Base-by-base conservation (phyloP, 2,888 invertebrate species). In the Drosophila sordidula region DNA sequence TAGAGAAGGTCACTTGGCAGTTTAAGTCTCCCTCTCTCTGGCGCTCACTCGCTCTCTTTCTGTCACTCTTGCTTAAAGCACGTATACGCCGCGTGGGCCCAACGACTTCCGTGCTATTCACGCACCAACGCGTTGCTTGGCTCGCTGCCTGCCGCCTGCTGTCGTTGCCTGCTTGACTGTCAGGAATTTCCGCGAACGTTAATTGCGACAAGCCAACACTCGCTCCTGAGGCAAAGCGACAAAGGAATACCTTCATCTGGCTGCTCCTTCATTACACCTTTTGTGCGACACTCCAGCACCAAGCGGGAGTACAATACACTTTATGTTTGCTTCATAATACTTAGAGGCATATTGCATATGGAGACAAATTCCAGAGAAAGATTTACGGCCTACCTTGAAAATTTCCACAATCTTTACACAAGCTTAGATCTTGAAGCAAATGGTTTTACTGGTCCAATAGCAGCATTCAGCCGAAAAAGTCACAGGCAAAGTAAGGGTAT, bases 131-230 rank as follows among this genome's bases (percentile, higher is more conserved):
- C 81, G 46, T 76, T 72, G 69, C 63, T 63, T 68, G 78, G 73
- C 59, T 72, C 56, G 39, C 61, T 69, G 64, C 61, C 52, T 67
- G 46, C 49, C 51, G 46, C 44, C 56, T 41, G 42, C 55, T 55
- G 66, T 57, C n/a, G 29, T 32, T 51, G 34, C 61, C 39, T 61
- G 50, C 59, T 56, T 66, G 68, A 25, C 69, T 80, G 81, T 54
- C 89, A 85, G 89, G 84, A 85, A 85, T 85, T 85, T 85, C 84
- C 84, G 87, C 84, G 87, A 70, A 80, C 84, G 89, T 89, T 89
- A 85, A 85, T 85, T 85, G 84, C 84, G 89, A 85, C 81, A 87
- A 87, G 88, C 86, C 79, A 70, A 76, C 87, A 77, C 77, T 64
- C 54, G 59, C 56, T 34, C 49, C 55, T 34, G 70, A 55, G 58